Conservation (phyloP, 2,113 vertebrate genomes). For the Ammodytes marinus region DNA sequence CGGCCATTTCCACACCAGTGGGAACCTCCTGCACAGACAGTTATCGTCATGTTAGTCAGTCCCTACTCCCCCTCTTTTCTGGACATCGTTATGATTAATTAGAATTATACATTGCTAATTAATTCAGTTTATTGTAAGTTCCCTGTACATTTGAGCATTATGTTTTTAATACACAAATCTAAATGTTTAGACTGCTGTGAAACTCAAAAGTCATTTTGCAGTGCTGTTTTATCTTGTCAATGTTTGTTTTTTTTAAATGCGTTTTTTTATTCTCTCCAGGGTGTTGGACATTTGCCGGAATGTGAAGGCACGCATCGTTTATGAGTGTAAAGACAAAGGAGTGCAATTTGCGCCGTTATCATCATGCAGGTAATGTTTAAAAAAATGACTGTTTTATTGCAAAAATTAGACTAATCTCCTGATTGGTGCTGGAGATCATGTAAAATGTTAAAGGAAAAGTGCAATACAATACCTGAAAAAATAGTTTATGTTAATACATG, state of each 20-base stretch:
- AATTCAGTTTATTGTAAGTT: neutral
- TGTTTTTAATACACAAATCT: neutral
- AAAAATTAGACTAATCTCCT: neutral
- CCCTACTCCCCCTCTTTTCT: conserved; percentile 28
- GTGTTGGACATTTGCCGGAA: conserved; percentile 97
- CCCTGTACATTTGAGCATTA: neutral
- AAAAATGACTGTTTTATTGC: neutral
- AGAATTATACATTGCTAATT: conserved; percentile 7
- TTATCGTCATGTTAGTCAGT: conserved; percentile 59
- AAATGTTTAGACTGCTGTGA: neutral
- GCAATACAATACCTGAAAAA: neutral
- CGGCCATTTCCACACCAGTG: conserved; percentile 78
- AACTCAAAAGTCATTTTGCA: neutral
- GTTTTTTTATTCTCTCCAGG: conserved; percentile 76
- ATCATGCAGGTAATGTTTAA: conserved; percentile 91
- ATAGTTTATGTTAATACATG: too few species aligned
- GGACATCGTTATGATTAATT: conserved; percentile 25
- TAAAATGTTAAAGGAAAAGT: neutral
- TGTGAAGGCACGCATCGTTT: conserved; percentile 94
- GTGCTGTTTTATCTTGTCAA: neutral
- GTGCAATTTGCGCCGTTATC: conserved; percentile 95
- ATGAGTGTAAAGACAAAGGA: conserved; percentile 96
- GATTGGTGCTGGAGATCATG: neutral
- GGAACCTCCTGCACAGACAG: conserved; percentile 66
- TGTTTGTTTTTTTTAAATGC: neutral